These are phyloP conservation scores for Coreius guichenoti DNA, from an alignment of 2,797 vertebrate species.

Conservation along the genomic window DNA sequence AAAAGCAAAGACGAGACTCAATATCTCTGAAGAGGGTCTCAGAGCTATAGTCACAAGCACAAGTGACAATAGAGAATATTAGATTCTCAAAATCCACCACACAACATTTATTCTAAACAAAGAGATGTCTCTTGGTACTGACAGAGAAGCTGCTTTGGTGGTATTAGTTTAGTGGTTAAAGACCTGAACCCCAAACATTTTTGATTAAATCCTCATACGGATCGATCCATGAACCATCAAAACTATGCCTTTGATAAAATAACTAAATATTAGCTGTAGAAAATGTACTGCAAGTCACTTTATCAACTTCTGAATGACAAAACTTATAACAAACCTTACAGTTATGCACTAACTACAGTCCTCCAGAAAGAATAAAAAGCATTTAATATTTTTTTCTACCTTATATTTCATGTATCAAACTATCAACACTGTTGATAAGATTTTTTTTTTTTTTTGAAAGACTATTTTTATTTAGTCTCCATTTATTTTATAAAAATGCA, in stretches of 20 bases:
- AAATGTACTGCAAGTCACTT: neutral
- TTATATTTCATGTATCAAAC: neutral
- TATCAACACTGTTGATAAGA: neutral
- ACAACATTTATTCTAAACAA: slow-evolving; percentile 25
- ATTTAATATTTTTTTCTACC: neutral
- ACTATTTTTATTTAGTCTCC: neutral
- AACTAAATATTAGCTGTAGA: neutral
- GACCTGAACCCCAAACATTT: neutral
- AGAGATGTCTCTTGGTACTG: slow-evolving; percentile 9
- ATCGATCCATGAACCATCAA: neutral
- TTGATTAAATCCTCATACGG: neutral
- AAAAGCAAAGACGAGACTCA: slow-evolving; percentile 32
- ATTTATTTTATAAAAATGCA: slow-evolving; percentile 4
- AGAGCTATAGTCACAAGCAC: slow-evolving; percentile 23
- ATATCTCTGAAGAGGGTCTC: slow-evolving; percentile 25
- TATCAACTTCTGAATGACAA: neutral
- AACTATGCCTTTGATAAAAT: neutral
- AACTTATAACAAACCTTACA: neutral
- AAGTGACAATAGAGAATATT: slow-evolving; percentile 33
- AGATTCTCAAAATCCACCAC: slow-evolving; percentile 19
- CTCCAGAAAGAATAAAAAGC: neutral
- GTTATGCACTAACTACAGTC: neutral
- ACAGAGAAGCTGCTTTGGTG: slow-evolving; percentile 11
- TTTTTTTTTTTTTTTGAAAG: neutral
- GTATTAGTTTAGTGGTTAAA: neutral